These are phyloP conservation scores for Cherax destructor DNA, from an alignment of 1,140 invertebrate genomes.

Conservation along the genomic window DNA sequence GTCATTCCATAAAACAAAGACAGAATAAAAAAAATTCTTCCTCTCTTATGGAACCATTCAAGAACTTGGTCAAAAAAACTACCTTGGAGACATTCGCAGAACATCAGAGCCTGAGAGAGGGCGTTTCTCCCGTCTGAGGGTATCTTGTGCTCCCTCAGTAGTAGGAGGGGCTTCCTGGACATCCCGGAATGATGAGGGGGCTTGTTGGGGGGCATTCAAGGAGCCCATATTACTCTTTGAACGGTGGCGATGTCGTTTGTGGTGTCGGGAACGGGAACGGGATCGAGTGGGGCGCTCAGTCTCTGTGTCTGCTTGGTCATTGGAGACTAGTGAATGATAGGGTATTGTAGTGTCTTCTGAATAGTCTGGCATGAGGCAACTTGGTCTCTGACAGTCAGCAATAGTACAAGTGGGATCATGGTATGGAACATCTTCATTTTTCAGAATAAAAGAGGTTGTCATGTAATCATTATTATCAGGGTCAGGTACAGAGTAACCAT, in stretches of 20 bases:
- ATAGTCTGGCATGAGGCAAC: constrained; percentile 59
- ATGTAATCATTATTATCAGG: constrained; percentile 55
- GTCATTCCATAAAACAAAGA: constrained; percentile 23
- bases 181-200: constrained; percentile 52
- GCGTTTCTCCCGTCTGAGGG: constrained; percentile 76
- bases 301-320: constrained; percentile 54
- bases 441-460: constrained; percentile 61
- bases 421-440: constrained; percentile 46
- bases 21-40: constrained; percentile 18
- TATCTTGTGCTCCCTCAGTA: constrained; percentile 48
- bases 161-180: constrained; percentile 51
- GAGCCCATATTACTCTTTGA: constrained; percentile 53
- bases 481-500: constrained; percentile 42
- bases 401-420: constrained; percentile 64
- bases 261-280: constrained; percentile 47
- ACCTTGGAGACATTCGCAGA: constrained; percentile 74
- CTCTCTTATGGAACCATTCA: constrained; percentile 38
- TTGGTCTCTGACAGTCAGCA: constrained; percentile 53
- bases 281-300: constrained; percentile 25
- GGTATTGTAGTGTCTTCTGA: constrained; percentile 54
- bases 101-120: constrained; percentile 73
- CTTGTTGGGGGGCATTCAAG: constrained; percentile 47
- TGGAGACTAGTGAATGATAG: constrained; percentile 44
- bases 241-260: constrained; percentile 51
- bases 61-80: constrained; percentile 57